Base-by-base conservation (phyloP, 2,797 vertebrate species). In the Sebastes umbrosus region DNA sequence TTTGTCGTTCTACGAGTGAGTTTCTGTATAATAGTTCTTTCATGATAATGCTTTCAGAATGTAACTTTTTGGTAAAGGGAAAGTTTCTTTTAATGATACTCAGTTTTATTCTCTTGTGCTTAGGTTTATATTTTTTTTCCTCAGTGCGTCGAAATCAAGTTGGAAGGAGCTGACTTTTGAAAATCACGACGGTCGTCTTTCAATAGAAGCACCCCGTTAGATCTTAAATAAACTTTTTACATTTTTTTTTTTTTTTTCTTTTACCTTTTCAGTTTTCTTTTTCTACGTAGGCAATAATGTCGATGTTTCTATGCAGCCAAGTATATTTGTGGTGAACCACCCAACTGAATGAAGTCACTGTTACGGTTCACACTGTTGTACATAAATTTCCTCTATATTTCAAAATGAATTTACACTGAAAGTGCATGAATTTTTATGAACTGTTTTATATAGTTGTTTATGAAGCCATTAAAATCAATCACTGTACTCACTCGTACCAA, bases 341-440 rank as follows among this genome's bases (percentile, higher is more conserved):
- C 92, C 88, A 96, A 89, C 90, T 92, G 87, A 96, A 95, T 96
- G 96, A 96, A 96, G 96, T 96, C 96, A 96, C 97, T 99, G 97
- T 98, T 97, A 96, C 94, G 96, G 93, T 97, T 96, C 96, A 96
- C 96, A 96, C 95, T 96, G 95, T 96, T 98, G 97, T 99, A 98
- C 87, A 98, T 97, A 98, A 90, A 96, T 96, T 96, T 96, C 95
- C 95, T 97, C 95, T 97, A 97, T 98, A 97, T 98, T 97, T 97
- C 95, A 97, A 97, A 97, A 97, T 97, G 97, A 98, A 97, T 97
- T 97, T 98, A 97, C 96, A 97, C 96, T 97, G 96, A 98, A 96
- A 96, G 95, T 95, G 96, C 94, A 95, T 94, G 92, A 88, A 91
- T 96, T 96, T 96, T 96, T 96, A 95, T 94, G 90, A 92, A 94